These are phyloP conservation scores for Rhodinocichla rosea DNA, from an alignment of 2,113 vertebrate genomes.

Conservation along the genomic window DNA sequence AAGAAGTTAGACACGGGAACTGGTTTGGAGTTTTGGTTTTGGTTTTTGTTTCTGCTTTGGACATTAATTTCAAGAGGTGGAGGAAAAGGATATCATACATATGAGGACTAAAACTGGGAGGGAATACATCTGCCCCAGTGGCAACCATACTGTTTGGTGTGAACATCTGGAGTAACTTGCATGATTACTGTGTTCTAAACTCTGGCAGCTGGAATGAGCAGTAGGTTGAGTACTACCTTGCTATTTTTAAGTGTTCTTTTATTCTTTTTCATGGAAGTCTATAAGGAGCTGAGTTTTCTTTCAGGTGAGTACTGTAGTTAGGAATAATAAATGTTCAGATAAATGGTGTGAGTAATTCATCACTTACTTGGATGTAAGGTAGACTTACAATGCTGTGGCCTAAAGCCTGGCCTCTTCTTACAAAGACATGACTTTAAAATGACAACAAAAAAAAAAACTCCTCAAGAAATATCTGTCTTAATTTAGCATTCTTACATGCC, in stretches of 20 bases:
- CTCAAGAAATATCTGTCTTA: neutral
- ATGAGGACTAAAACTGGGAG: neutral
- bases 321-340: neutral
- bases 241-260: neutral
- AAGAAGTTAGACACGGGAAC: neutral
- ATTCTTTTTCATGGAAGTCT: neutral
- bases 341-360: neutral
- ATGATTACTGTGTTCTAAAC: neutral
- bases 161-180: neutral
- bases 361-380: neutral
- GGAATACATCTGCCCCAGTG: neutral
- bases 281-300: neutral
- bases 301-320: neutral
- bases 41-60: neutral
- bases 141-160: neutral
- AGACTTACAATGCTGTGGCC: neutral
- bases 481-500: neutral
- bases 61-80: neutral
- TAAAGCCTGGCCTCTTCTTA: neutral
- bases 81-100: neutral
- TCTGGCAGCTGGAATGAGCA: neutral
- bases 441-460: neutral
- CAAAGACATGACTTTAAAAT: neutral
- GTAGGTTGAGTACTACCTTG: neutral
- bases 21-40: neutral